Evolutionary conservation across 2,797 vertebrate species (phyloP).

Genomic region (Aphelocoma californica): DNA sequence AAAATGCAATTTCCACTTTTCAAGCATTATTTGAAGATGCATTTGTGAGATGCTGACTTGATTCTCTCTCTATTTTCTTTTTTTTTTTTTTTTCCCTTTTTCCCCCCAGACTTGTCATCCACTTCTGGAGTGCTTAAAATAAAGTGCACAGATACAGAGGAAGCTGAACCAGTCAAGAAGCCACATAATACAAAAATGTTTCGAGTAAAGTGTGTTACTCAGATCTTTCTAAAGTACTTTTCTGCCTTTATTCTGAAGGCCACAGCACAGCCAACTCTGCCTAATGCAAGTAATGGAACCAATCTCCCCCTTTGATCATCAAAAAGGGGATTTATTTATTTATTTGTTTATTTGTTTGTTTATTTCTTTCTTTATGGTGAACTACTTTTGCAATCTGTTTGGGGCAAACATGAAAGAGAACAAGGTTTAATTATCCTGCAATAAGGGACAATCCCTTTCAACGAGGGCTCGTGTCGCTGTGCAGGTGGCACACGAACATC

Average conservation of each 20-base stretch:
- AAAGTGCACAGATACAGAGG: constrained; percentile 88
- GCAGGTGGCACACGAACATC: fast-evolving
- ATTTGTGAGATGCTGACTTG: constrained; percentile 80
- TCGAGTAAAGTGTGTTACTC: constrained; percentile 92
- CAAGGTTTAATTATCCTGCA: constrained; percentile 72
- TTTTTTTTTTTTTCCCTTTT: constrained; percentile 48
- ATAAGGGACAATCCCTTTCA: not conserved
- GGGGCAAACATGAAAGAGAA: constrained; percentile 77
- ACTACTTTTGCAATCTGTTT: constrained; percentile 71
- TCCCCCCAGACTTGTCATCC: constrained; percentile 86
- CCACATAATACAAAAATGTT: constrained; percentile 89
- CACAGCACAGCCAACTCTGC: constrained; percentile 85
- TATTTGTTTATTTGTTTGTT: no score
- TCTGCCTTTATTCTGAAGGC: constrained; percentile 91
- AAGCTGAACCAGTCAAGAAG: constrained; percentile 91
- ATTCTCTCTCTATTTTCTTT: constrained; percentile 54
- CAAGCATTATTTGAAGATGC: constrained; percentile 82
- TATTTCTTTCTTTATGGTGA: not conserved
- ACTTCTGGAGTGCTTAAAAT: constrained; percentile 92
- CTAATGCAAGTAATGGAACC: constrained; percentile 97
- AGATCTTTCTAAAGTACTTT: constrained; percentile 89
- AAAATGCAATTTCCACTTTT: constrained; percentile 84
- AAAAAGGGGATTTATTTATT: constrained; percentile 70
- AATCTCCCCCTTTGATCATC: constrained; percentile 95
- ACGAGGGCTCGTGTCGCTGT: fast-evolving